Evolutionary conservation across 2,888 invertebrate genomes (phyloP).

Genomic region (Aspidapion aeneum): DNA sequence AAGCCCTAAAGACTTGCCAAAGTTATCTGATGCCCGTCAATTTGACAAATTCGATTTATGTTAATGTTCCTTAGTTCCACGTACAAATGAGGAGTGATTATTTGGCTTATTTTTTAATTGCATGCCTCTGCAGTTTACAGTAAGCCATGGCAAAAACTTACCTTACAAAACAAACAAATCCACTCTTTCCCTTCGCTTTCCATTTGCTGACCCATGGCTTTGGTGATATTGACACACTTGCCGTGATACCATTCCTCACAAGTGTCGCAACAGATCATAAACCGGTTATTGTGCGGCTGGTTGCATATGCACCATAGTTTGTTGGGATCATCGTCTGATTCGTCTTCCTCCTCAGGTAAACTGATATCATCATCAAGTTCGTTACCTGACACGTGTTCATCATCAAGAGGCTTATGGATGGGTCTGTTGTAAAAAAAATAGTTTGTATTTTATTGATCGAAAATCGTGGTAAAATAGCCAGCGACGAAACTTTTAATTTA

Average conservation of each 20-base stretch:
- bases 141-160: too few species aligned
- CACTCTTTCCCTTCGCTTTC: constrained; percentile 84
- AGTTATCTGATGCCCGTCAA: too few species aligned
- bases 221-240: constrained; percentile 92
- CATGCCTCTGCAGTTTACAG: too few species aligned
- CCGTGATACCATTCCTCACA: constrained; percentile 99
- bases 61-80: too few species aligned
- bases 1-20: too few species aligned
- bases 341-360: constrained; percentile 50
- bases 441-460: too few species aligned
- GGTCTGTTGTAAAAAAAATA: constrained; percentile 30
- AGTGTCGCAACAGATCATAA: constrained; percentile 96
- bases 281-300: constrained; percentile 91
- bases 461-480: too few species aligned
- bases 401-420: constrained; percentile 41
- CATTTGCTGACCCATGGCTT: constrained; percentile 89
- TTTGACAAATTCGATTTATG: too few species aligned
- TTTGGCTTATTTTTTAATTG: too few species aligned
- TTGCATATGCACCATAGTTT: constrained; percentile 94
- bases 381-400: constrained; percentile 46
- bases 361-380: constrained; percentile 48
- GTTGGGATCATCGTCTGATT: constrained; percentile 89
- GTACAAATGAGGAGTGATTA: too few species aligned
- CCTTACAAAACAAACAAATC: constrained; percentile 84
- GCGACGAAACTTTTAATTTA: too few species aligned